phyloP scores from a whole-genome alignment of 2,797 vertebrate species.

The Ispidina picta region DNA sequence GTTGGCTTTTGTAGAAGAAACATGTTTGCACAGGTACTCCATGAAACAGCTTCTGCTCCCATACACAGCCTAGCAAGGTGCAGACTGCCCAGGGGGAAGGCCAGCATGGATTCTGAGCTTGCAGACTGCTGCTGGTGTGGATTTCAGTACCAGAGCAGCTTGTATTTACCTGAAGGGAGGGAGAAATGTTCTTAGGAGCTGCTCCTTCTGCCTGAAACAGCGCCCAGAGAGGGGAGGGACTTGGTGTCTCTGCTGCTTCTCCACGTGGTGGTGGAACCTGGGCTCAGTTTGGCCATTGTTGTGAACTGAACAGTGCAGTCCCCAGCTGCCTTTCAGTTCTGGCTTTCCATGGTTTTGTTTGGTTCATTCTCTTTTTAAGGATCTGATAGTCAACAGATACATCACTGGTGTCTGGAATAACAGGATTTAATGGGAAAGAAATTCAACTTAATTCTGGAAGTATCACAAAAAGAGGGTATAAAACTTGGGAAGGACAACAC shows the following conservation, averaged over 20 bases:
- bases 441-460: background rate
- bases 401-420: background rate
- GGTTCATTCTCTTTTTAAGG: background rate
- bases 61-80: background rate
- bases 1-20: background rate
- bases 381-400: background rate
- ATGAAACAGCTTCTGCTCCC: background rate
- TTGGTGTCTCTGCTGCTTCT: background rate
- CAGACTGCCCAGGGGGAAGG: background rate
- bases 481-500: background rate
- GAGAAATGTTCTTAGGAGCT: background rate
- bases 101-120: background rate
- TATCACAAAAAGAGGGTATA: background rate
- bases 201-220: background rate
- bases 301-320: background rate
- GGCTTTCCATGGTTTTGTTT: background rate
- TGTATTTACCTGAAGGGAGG: background rate
- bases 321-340: background rate
- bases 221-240: background rate
- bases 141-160: background rate
- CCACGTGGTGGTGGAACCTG: accelerated
- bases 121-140: background rate
- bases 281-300: background rate
- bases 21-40: background rate
- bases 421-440: background rate